phyloP scores from a whole-genome alignment of 2,113 vertebrate species.

The Tiliqua scincoides region DNA sequence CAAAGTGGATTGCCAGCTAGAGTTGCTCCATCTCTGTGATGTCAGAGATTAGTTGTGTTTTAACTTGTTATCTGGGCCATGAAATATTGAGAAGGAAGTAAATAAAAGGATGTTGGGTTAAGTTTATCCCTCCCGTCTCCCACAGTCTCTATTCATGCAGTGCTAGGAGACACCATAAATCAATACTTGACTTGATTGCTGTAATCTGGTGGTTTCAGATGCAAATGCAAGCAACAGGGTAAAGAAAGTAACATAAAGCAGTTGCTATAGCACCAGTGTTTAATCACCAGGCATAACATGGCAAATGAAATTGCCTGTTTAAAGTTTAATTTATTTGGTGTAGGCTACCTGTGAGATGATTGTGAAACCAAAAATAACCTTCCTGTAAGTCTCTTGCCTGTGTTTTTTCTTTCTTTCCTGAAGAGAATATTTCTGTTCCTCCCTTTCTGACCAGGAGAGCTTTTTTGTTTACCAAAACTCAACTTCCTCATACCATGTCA shows the following conservation, averaged over 20 bases:
- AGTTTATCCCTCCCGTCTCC: constrained; percentile 67
- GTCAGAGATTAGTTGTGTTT: constrained; percentile 44
- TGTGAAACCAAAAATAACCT: constrained; percentile 45
- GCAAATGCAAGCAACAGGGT: constrained; percentile 69
- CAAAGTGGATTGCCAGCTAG: not conserved
- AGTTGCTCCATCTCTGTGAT: not conserved
- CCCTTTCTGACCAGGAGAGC: not conserved
- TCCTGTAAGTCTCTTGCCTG: constrained; percentile 17
- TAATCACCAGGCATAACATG: constrained; percentile 33
- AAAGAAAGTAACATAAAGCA: constrained; percentile 43
- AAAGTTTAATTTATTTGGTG: constrained; percentile 55
- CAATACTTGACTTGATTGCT: constrained; percentile 65
- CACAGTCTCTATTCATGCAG: constrained; percentile 62
- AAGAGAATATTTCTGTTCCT: not conserved
- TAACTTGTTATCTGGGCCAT: constrained; percentile 38
- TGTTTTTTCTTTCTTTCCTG: not conserved
- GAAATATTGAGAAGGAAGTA: constrained; percentile 50
- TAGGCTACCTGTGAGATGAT: constrained; percentile 47
- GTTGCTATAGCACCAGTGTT: constrained; percentile 48
- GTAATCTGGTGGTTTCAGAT: constrained; percentile 72
- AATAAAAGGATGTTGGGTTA: constrained; percentile 66
- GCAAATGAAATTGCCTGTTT: constrained; percentile 34
- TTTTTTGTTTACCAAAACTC: constrained; percentile 12
- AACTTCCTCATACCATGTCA: not conserved
- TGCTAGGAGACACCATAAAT: constrained; percentile 75